Evolutionary conservation across 2,888 invertebrate species (phyloP).

Genomic region (Sepioteuthis lessoniana): DNA sequence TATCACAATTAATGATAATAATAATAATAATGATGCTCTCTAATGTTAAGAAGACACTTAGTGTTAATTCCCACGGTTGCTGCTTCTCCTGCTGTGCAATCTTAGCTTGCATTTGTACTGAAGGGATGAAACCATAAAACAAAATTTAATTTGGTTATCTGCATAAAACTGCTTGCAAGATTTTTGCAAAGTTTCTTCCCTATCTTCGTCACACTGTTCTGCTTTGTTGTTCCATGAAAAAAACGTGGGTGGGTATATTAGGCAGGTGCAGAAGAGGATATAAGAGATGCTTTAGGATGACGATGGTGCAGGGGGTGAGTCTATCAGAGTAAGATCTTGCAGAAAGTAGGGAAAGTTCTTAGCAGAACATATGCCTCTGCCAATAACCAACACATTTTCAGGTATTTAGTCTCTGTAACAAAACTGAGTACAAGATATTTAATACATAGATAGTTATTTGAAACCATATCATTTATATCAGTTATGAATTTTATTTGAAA

Average conservation of each 20-base stretch:
- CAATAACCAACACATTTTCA: neutral
- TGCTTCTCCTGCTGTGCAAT: neutral
- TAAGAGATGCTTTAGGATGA: neutral
- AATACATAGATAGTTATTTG: neutral
- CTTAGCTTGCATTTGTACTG: neutral
- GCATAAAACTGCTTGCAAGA: neutral
- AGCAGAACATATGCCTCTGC: neutral
- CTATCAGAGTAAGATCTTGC: neutral
- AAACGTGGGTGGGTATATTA: neutral
- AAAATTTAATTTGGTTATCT: constrained; percentile 13
- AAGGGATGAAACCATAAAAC: constrained; percentile 14
- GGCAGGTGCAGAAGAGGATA: neutral
- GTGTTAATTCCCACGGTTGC: neutral
- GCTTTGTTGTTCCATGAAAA: neutral
- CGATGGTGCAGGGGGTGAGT: neutral
- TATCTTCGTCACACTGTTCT: constrained; percentile 6
- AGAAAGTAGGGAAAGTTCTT: neutral
- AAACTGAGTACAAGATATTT: neutral
- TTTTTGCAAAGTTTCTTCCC: neutral
- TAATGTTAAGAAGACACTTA: neutral
- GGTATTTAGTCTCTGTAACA: neutral
- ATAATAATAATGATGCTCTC: too few relatives aligned
- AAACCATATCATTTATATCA: neutral
- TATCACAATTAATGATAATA: neutral
- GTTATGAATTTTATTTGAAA: too few relatives aligned